These are phyloP conservation scores for Lagria hirta DNA, from an alignment of 2,888 invertebrate genomes.

Conservation along the genomic window DNA sequence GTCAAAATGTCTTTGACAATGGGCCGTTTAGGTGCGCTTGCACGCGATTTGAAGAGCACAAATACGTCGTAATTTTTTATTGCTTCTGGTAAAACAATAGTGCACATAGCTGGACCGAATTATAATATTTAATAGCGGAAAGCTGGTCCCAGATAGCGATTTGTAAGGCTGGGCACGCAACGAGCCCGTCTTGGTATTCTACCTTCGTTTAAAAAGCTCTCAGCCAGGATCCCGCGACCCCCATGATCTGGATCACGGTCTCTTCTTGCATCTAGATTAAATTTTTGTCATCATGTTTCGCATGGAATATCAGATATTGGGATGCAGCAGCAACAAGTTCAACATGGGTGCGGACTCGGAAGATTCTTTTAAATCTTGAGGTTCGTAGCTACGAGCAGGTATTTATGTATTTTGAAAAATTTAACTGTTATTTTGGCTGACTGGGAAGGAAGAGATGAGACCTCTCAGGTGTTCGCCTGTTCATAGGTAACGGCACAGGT, in stretches of 20 bases:
- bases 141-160: slow-evolving; percentile 38
- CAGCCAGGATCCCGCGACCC: slow-evolving; percentile 37
- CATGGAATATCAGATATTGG: slow-evolving; percentile 11
- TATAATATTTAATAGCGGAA: slow-evolving; percentile 46
- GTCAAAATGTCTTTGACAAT: too few species aligned
- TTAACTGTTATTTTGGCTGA: too few species aligned
- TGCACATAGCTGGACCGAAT: slow-evolving; percentile 46
- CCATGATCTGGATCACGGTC: slow-evolving; percentile 36
- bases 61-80: slow-evolving; percentile 39
- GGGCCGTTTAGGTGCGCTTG: slow-evolving; percentile 22
- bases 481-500: slow-evolving; percentile 33
- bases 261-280: slow-evolving; percentile 20
- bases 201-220: slow-evolving; percentile 31
- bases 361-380: too few species aligned
- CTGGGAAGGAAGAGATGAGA: too few species aligned
- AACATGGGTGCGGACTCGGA: too few species aligned
- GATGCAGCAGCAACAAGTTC: too few species aligned
- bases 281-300: slow-evolving; percentile 10
- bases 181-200: slow-evolving; percentile 37
- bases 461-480: slow-evolving; percentile 23
- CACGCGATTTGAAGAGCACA: slow-evolving; percentile 34
- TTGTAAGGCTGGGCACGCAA: slow-evolving; percentile 41
- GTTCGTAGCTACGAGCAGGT: too few species aligned
- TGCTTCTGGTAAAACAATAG: slow-evolving; percentile 43
- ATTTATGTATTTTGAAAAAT: too few species aligned